Conservation (phyloP, 2,113 vertebrate species). For the Hydropotes inermis region DNA sequence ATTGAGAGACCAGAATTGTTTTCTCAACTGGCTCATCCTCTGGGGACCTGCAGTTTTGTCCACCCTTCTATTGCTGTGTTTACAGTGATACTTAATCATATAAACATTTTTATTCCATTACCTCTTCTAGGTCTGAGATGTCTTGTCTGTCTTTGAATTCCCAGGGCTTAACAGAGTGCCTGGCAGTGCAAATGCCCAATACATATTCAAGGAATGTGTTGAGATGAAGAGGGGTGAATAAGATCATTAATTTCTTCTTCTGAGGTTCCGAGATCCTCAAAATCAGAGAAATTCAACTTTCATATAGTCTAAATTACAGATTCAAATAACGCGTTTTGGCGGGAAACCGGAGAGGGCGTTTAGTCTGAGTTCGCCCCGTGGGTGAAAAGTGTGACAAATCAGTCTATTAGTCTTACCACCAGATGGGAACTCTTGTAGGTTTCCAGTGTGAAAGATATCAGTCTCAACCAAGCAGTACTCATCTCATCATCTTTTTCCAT, state of each 20-base stretch:
- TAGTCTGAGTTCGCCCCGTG: background rate
- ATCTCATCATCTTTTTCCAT: background rate
- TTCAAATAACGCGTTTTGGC: background rate
- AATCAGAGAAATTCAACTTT: conserved; percentile 16
- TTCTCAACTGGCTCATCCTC: background rate
- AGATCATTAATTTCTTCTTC: background rate
- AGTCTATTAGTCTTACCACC: background rate
- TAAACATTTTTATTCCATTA: conserved; percentile 37
- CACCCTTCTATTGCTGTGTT: background rate
- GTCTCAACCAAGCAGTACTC: background rate
- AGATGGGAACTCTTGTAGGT: background rate
- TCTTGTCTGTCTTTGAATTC: background rate
- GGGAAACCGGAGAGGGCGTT: background rate
- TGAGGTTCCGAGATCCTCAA: background rate
- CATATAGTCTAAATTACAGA: background rate
- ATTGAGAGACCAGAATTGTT: background rate
- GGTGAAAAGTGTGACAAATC: background rate
- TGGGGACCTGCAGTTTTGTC: background rate
- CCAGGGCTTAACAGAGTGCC: background rate
- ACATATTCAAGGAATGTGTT: background rate
- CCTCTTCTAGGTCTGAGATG: background rate
- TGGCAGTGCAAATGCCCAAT: background rate
- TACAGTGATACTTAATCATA: background rate
- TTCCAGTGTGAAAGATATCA: background rate
- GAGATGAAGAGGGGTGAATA: background rate